A percentile compares a stretch with the other conserved stretches of the same genome.
These are phyloP conservation scores for Tauraco erythrolophus DNA, from an alignment of 2,113 vertebrate species.

Conservation along the genomic window DNA sequence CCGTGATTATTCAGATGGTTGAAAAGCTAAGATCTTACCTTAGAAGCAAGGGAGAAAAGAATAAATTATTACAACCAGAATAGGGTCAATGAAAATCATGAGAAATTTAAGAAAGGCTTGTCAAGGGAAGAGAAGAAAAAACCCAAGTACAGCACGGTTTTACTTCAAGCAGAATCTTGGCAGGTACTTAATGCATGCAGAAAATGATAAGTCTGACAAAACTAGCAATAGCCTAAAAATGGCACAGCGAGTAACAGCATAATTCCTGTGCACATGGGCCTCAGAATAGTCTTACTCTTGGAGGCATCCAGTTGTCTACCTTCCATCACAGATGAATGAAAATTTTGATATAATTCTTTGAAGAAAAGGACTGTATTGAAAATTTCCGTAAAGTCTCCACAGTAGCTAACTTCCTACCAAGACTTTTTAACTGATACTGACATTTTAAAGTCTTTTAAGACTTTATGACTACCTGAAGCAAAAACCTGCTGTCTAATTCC, in stretches of 20 bases:
- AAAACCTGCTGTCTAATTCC: slow-evolving; percentile 36
- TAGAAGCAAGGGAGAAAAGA: not conserved
- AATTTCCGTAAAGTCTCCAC: slow-evolving; percentile 2
- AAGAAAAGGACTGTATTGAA: not conserved
- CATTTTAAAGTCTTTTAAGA: slow-evolving; percentile 27
- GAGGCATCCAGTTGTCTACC: not conserved
- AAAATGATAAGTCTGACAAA: not conserved
- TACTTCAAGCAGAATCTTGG: not conserved
- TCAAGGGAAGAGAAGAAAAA: not conserved
- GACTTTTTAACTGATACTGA: not conserved
- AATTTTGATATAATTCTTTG: not conserved
- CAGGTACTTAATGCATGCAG: not conserved
- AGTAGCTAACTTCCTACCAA: not conserved
- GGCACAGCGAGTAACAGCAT: not conserved
- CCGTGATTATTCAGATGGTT: not conserved
- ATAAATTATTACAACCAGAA: not conserved
- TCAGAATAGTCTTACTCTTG: not conserved
- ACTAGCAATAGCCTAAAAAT: not conserved
- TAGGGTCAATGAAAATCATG: not conserved
- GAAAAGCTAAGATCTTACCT: not conserved
- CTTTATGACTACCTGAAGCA: not conserved
- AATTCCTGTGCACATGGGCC: not conserved
- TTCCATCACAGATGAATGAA: not conserved
- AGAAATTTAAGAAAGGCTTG: not conserved
- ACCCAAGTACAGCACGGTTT: not conserved